phyloP scores from a whole-genome alignment of 2,888 invertebrate species.

The Lysandra coridon region DNA sequence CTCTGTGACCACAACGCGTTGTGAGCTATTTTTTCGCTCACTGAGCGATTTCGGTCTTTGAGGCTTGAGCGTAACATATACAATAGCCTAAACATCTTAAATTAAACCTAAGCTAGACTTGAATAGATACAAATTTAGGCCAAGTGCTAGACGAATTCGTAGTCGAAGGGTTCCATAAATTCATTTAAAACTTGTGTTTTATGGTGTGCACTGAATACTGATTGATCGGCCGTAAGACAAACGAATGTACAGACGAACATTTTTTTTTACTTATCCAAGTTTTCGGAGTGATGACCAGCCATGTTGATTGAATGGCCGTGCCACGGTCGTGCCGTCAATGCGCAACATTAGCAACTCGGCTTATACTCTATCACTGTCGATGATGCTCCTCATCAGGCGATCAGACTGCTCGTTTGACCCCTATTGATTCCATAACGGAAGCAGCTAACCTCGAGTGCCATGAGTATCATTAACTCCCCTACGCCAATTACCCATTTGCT shows the following conservation, averaged over 20 bases:
- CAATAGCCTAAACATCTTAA: background rate
- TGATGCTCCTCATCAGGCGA: background rate
- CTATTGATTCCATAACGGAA: constrained; percentile 30
- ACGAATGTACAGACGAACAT: background rate
- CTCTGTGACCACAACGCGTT: no score
- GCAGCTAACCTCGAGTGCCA: constrained; percentile 44
- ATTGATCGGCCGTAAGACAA: background rate
- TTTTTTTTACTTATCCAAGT: background rate
- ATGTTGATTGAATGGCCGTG: background rate
- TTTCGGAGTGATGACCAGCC: no score
- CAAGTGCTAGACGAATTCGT: background rate
- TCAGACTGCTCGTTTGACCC: background rate
- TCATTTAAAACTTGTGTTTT: no score
- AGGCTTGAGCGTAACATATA: no score
- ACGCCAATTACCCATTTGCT: constrained; percentile 47
- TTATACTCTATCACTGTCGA: no score
- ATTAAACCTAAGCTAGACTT: background rate
- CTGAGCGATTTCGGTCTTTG: no score
- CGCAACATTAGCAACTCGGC: background rate
- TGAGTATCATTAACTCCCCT: constrained; percentile 45
- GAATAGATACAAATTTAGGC: background rate
- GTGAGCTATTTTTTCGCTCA: no score
- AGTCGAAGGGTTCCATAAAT: no score
- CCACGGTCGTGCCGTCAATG: background rate
- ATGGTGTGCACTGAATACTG: no score